These are phyloP conservation scores for Amazona guildingii DNA, from an alignment of 2,113 vertebrate species.

Conservation along the genomic window DNA sequence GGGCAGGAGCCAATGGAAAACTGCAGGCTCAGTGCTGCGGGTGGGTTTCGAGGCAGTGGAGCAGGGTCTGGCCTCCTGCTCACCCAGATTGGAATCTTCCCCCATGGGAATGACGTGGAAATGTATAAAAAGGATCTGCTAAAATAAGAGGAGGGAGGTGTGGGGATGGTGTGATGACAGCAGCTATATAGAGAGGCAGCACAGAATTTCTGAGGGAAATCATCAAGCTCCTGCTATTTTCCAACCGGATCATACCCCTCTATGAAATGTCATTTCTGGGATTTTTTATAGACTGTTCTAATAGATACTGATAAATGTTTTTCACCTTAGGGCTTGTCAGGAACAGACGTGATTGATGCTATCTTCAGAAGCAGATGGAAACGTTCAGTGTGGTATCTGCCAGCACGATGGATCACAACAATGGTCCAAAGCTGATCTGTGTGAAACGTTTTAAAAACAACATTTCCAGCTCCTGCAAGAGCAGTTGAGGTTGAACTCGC, in stretches of 20 bases:
- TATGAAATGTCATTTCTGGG: slow-evolving; percentile 24
- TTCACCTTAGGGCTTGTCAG: slow-evolving; percentile 66
- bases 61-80: background rate
- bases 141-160: background rate
- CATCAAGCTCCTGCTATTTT: slow-evolving; percentile 37
- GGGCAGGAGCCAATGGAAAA: background rate
- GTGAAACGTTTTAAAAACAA: background rate
- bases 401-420: slow-evolving; percentile 50
- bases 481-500: slow-evolving; percentile 1
- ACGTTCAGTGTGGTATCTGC: slow-evolving; percentile 53
- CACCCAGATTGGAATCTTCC: background rate
- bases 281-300: slow-evolving; percentile 66
- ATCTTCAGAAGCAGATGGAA: slow-evolving; percentile 62
- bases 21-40: background rate
- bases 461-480: slow-evolving; percentile 23
- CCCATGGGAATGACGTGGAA: background rate
- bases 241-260: slow-evolving; percentile 30
- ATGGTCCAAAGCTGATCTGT: slow-evolving; percentile 37
- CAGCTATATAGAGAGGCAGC: background rate
- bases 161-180: slow-evolving; percentile 16
- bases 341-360: slow-evolving; percentile 69
- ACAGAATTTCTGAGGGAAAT: slow-evolving; percentile 7
- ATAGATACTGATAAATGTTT: slow-evolving; percentile 68
- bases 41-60: background rate
- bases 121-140: background rate